phyloP scores from a whole-genome alignment of 2,113 vertebrate species.

The Motacilla tschutschensis region DNA sequence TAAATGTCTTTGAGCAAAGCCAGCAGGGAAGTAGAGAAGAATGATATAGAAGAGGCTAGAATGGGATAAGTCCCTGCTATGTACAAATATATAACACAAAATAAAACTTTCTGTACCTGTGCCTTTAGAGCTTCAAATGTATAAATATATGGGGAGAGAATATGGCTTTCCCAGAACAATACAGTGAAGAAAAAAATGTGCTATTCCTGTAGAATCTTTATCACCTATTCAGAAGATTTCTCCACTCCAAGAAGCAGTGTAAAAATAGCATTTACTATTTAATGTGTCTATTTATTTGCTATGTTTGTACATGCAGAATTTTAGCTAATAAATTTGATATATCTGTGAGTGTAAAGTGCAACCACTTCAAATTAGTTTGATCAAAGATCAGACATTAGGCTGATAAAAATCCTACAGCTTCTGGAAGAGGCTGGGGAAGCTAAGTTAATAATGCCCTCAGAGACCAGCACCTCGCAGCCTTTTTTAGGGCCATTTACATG shows the following conservation, averaged over 20 bases:
- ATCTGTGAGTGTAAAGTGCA: constrained; percentile 55
- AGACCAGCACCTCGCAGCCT: constrained; percentile 24
- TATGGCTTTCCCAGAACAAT: neutral
- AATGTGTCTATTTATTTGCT: constrained; percentile 57
- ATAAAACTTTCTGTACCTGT: neutral
- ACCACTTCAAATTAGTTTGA: constrained; percentile 70
- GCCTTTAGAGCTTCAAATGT: neutral
- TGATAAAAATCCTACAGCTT: constrained; percentile 67
- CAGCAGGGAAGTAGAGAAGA: neutral
- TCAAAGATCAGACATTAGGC: constrained; percentile 57
- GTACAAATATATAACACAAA: neutral
- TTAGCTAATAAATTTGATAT: constrained; percentile 67
- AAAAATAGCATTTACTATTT: constrained; percentile 60
- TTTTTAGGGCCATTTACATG: constrained; percentile 53
- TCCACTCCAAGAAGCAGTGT: constrained; percentile 3
- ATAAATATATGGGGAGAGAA: neutral
- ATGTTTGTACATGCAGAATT: constrained; percentile 29
- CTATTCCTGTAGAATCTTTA: constrained; percentile 18
- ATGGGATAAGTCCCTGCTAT: neutral
- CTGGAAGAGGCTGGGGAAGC: neutral
- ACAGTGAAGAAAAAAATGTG: neutral
- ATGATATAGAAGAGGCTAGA: neutral
- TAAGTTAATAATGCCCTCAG: neutral
- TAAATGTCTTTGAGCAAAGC: neutral
- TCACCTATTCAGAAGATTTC: constrained; percentile 43